phyloP scores from a whole-genome alignment of 2,888 invertebrate species.

The Strigamia transsilvanica region DNA sequence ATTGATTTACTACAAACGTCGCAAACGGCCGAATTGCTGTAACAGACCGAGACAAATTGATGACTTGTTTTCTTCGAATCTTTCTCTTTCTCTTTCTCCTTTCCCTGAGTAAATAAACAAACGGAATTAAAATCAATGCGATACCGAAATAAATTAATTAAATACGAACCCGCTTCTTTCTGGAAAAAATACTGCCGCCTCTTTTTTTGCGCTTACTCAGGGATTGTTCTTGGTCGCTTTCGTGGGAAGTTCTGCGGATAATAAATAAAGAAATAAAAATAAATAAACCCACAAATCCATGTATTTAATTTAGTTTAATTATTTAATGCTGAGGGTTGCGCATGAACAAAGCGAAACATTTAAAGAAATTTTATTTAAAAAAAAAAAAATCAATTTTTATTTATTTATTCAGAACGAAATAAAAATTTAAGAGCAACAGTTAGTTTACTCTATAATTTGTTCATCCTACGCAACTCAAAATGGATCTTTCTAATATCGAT shows the following conservation, averaged over 20 bases:
- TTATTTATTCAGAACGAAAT: background rate
- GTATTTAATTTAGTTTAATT: background rate
- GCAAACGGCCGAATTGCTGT: constrained; percentile 67
- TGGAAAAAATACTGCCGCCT: constrained; percentile 88
- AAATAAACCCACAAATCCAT: background rate
- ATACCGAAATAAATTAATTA: constrained; percentile 21
- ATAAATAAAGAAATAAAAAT: constrained; percentile 54
- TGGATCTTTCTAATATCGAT: constrained; percentile 33
- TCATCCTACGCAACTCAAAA: background rate
- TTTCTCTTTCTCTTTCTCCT: constrained; percentile 74
- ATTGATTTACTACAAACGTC: constrained; percentile 82
- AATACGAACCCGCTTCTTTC: constrained; percentile 80
- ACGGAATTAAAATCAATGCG: background rate
- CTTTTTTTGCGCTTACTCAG: constrained; percentile 86
- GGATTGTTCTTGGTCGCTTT: constrained; percentile 70
- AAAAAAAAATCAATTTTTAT: too few relatives aligned
- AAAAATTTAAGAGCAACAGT: constrained; percentile 29
- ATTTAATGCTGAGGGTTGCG: background rate
- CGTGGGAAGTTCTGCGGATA: constrained; percentile 57
- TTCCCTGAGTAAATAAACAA: constrained; percentile 70
- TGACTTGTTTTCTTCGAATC: constrained; percentile 69
- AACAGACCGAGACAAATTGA: constrained; percentile 77
- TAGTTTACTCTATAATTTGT: background rate
- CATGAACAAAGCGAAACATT: too few relatives aligned
- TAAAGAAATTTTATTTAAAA: too few relatives aligned